Conservation (phyloP, 2,113 vertebrate species). For the Notarius lentiginosus region DNA sequence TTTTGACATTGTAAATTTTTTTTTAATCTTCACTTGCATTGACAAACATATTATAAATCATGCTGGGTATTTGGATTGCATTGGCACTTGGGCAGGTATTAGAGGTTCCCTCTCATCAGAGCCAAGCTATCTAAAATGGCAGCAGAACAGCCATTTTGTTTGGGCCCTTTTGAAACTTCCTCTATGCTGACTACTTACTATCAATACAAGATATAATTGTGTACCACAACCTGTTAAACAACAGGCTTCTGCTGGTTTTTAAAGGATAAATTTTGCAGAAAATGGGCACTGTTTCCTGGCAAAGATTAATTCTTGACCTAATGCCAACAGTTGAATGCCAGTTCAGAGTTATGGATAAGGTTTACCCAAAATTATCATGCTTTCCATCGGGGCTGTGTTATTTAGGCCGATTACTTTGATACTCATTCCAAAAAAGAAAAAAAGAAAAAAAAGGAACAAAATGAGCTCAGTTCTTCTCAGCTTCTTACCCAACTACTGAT, state of each 20-base stretch:
- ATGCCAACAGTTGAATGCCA: conserved; percentile 48
- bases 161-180: conserved; percentile 32
- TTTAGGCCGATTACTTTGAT: conserved; percentile 13
- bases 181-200: conserved; percentile 42
- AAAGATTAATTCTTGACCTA: conserved; percentile 31
- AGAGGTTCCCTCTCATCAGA: conserved; percentile 38
- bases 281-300: conserved; percentile 55
- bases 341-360: conserved; percentile 44
- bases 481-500: neutral
- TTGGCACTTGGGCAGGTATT: neutral
- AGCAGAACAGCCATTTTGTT: conserved; percentile 65
- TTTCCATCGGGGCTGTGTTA: conserved; percentile 5
- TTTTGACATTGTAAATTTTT: neutral
- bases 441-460: neutral
- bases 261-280: conserved; percentile 40
- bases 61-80: neutral
- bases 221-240: conserved; percentile 54
- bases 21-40: neutral
- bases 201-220: conserved; percentile 27
- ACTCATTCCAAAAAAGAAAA: neutral
- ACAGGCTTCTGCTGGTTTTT: conserved; percentile 35
- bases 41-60: neutral
- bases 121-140: conserved; percentile 66
- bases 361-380: conserved; percentile 37
- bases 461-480: neutral